Evolutionary conservation across 2,797 vertebrate genomes (phyloP), one percentile per base, ranked within the genome.

Genomic region (Tadarida brasiliensis): DNA sequence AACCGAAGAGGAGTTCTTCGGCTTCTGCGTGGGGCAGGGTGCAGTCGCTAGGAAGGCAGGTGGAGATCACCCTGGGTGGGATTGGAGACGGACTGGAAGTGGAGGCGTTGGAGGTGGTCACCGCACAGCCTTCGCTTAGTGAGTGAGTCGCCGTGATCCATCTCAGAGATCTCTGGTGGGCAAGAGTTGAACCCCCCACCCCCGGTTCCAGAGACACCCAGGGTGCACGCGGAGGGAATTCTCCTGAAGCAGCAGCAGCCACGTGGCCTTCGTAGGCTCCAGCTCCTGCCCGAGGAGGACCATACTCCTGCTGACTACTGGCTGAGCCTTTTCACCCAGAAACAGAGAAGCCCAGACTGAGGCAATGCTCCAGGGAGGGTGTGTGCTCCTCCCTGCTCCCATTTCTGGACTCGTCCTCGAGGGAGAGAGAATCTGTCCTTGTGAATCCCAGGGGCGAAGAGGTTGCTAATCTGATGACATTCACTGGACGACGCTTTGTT

Each of bases 121-220:
- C 11, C 35, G 68, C 35, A 39, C 68, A 86, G 71, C 0, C 83
- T 83, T 56, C 65, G 8, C n/a, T 51, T 83, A 76, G 70, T 35
- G 54, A 77, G 71, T 54, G 19, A 57, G n/a, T 19, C 51, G 39
- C 51, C 12, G 24, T 12, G 49, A 93, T 83, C 51, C 47, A 57
- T 63, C 84, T 94, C 39, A 14, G 93, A 92, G 93, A 92, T 91
- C 82, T 61, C 54, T 33, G 6, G 28, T 35, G 54, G 56, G 35
- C 30, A 73, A 81, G 44, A 87, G 19, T 47, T 87, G 67, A 85
- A 28, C 74, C 70, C 83, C 4, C 65, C 33, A 47, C 16, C n/a
- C 30, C 14, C 59, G 56, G 35, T 7, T 92, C 94, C 67, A 96
- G 91, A 90, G n/a, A 30, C n/a, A 73, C 44, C 51, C 63, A 19